Base-by-base conservation (phyloP, 2,888 invertebrate species). In the Drosophila sordidapex region DNA sequence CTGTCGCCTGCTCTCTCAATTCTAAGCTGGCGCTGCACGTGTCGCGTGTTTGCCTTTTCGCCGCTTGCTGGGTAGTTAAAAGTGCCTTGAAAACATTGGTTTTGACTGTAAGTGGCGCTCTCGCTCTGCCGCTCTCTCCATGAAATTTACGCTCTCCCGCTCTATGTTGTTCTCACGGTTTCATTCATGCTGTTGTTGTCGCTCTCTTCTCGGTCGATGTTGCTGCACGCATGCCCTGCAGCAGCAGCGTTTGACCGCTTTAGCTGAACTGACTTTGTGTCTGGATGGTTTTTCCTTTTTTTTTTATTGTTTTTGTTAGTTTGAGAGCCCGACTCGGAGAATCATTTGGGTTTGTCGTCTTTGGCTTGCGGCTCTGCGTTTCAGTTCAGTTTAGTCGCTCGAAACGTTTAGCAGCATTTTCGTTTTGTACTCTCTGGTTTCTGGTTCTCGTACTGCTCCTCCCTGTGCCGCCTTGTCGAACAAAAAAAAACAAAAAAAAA, bases 1-100 rank as follows among this genome's bases (percentile, higher is more conserved):
- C 33, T 15, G 10, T 29, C 0, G 15, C 4, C 6, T 53, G 36
- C 43, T 53, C 31, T 33, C 31, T 33, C 46, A 64, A 52, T 36
- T 61, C 49, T 18, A 66, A 66, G 29, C 40, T 53, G 62, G 38
- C 56, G 29, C 51, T 51, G 79, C 84, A 85, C 85, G 90, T 85
- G 85, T 77, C 67, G 72, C 69, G 51, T 87, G 89, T 74, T 84
- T 89, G 79, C 87, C 87, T 87, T 83, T 89, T 70, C 63, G 71
- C 82, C 76, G 85, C 82, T 70, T 66, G 36, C 62, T 53, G 33
- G 59, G 46, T 60, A 61, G 63, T 76, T 70, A 60, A 66, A 61
- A 15, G 29, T 63, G 52, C 69, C 53, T 66, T 61, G 56, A 60
- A 57, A 67, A 54, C 48, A 56, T 82, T 74, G 82, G 79, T 79